Evolutionary conservation across 2,113 vertebrate species (phyloP).

Genomic region (Calyptommatus sinebrachiatus): DNA sequence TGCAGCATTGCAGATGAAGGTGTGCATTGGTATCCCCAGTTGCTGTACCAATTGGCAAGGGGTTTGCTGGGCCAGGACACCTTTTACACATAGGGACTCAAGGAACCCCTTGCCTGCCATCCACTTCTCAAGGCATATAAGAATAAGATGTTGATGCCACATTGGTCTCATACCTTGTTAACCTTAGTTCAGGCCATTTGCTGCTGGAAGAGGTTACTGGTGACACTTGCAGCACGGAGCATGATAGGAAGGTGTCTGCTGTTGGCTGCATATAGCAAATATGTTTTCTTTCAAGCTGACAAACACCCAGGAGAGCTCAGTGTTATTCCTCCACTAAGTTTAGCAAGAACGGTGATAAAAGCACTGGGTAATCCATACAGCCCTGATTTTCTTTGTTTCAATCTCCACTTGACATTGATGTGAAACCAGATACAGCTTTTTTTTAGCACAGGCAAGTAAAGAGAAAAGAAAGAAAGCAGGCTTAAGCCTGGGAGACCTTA

Average conservation of each 20-base stretch:
- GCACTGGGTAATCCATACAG: neutral
- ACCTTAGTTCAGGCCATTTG: neutral
- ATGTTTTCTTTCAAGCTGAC: neutral
- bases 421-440: neutral
- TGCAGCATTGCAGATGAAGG: conserved; percentile 54
- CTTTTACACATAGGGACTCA: conserved; percentile 14
- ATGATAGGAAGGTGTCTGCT: neutral
- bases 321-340: conserved; percentile 1
- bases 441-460: neutral
- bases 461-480: neutral
- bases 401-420: neutral
- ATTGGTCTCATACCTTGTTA: neutral
- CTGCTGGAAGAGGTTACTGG: neutral
- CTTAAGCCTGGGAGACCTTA: no score
- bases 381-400: neutral
- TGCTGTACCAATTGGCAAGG: conserved; percentile 84
- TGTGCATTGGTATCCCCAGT: conserved; percentile 91
- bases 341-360: neutral
- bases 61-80: conserved; percentile 75
- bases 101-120: fast-evolving
- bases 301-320: neutral
- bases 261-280: neutral
- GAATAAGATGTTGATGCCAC: neutral
- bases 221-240: neutral
- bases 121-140: neutral